Base-by-base conservation (phyloP, 2,113 vertebrate species). In the Pleuronectes platessa region DNA sequence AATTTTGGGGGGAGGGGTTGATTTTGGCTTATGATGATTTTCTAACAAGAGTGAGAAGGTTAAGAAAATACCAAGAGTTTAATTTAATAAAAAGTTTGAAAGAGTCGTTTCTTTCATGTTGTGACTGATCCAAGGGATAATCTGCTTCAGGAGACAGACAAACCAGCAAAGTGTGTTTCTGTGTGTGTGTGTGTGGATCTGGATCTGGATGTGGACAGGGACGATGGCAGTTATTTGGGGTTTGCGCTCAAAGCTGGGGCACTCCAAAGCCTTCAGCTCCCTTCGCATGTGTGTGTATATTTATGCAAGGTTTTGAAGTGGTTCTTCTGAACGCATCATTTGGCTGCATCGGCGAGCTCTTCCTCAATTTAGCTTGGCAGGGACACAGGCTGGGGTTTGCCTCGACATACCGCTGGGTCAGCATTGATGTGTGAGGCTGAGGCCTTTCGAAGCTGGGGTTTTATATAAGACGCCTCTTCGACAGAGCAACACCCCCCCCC, bases 251-350 rank as follows among this genome's bases (percentile, higher is more conserved):
- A 18, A 82, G 80, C 70, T 45, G 74, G 83, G 81, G 78, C 83
- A 35, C 85, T 92, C 78, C 73, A 37, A 47, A 85, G 77, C 82
- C 69, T 58, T 76, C 76, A 56, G 82, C 85, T 84, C 74, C 59
- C 59, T 76, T 71, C 11, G 72, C 67, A 83, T 91, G 76, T 83
- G 82, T 83, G 86, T 86, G 76, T 93, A 60, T 92, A 91, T 94
- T 90, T 93, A 76, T 83, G 79, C 77, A 21, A 56, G 76, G 85
- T 79, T 91, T 91, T 92, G 86, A 93, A 92, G 91, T 92, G 90
- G 91, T 92, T 91, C 86, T 90, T 89, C 79, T 81, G 85, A 93
- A 92, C 74, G 90, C 92, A 92, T 93, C 89, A 87, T 92, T 93
- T 89, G 89, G 89, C 89, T 86, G 74, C 75, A 86, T 88, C 76